A percentile compares a stretch with the other conserved stretches of the same genome.
Conservation (phyloP, 2,113 vertebrate genomes). For the Mirza zaza region DNA sequence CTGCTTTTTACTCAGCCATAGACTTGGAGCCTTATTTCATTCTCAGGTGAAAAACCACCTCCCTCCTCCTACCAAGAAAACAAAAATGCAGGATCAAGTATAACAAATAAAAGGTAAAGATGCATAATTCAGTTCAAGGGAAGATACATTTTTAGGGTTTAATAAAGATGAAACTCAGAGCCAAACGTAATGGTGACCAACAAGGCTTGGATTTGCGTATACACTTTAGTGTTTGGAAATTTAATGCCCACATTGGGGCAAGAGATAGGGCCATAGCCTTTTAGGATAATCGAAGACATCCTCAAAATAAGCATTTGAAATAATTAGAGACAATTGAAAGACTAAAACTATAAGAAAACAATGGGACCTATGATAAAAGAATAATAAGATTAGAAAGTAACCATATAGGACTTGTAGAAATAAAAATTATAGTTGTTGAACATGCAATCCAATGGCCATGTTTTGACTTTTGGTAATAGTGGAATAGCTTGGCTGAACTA, state of each 20-base stretch:
- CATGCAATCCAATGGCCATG: neutral
- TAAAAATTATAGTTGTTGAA: neutral
- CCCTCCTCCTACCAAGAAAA: neutral
- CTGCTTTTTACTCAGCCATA: neutral
- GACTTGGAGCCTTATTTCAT: neutral
- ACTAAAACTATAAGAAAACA: neutral
- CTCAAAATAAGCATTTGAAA: neutral
- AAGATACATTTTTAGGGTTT: neutral
- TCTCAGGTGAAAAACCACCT: neutral
- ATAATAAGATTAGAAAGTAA: neutral
- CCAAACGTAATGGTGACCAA: neutral
- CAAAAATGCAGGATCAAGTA: neutral
- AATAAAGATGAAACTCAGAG: neutral
- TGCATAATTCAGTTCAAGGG: neutral
- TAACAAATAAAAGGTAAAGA: neutral
- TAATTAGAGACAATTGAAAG: neutral
- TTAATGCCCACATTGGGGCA: accelerated
- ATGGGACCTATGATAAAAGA: neutral
- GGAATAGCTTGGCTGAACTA: neutral
- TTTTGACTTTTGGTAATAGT: neutral
- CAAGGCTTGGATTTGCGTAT: accelerated
- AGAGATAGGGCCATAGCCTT: neutral
- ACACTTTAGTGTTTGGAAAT: neutral
- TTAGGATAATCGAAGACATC: neutral
- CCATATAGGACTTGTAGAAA: neutral